phyloP scores from a whole-genome alignment of 2,888 invertebrate genomes.

The Zele albiditarsus region DNA sequence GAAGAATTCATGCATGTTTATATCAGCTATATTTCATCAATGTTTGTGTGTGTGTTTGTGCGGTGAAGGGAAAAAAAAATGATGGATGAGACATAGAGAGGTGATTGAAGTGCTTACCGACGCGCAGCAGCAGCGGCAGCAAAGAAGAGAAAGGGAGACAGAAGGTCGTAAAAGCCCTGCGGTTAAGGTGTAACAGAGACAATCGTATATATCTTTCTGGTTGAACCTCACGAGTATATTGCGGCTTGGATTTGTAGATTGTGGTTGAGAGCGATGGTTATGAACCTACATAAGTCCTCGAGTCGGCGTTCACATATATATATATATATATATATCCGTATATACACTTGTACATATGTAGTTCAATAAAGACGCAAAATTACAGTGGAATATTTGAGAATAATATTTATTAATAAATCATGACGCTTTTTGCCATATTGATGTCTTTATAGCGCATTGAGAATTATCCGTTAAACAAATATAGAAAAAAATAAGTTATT shows the following conservation, averaged over 20 bases:
- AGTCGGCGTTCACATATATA: not conserved
- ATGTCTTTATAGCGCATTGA: too few relatives aligned
- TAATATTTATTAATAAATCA: too few relatives aligned
- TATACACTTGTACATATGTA: too few relatives aligned
- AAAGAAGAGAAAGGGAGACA: not conserved
- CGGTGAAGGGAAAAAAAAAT: not conserved
- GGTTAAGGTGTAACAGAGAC: conserved; percentile 13
- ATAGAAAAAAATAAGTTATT: too few relatives aligned
- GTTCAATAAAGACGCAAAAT: too few relatives aligned
- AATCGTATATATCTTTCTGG: not conserved
- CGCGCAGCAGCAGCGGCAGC: not conserved
- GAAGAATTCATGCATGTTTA: not conserved
- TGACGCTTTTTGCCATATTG: too few relatives aligned
- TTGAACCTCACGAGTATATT: not conserved
- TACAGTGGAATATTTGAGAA: too few relatives aligned
- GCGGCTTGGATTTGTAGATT: conserved; percentile 4
- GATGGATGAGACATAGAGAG: conserved; percentile 24
- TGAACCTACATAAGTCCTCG: not conserved
- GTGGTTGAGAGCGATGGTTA: not conserved
- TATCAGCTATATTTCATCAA: conserved; percentile 10
- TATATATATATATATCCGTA: not conserved
- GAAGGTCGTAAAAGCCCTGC: conserved; percentile 10
- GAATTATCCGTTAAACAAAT: too few relatives aligned
- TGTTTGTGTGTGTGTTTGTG: not conserved
- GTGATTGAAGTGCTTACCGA: not conserved